Base-by-base conservation (phyloP, 2,797 vertebrate species). In the Lithobates pipiens region DNA sequence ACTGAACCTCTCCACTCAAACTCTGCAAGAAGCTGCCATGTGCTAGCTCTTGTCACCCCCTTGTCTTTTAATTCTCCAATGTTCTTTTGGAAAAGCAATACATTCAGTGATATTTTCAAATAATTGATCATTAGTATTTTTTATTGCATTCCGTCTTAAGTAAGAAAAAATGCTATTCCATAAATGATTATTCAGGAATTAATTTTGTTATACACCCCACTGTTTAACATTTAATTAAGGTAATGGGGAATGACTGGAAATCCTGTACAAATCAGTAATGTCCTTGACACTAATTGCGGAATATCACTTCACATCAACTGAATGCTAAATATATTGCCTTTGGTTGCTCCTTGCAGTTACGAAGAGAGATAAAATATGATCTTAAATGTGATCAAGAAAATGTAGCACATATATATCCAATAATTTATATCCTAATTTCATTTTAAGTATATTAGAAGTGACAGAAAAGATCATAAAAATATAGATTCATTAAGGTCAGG, bases 231-330 rank as follows among this genome's bases (percentile, higher is more conserved):
- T 83, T 87, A 80, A 87, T 87, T 87, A 87, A 77, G 25, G 32
- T 87, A 84, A 83, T 83, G 76, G 70, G 75, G 79, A 87, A 85
- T 84, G 70, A 84, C 76, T 80, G 76, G 32, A 61, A 69, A 84
- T 87, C 39, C 71, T 79, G 54, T 29, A 32, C 34, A 80, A 83
- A 42, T 87, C 63, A 79, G 76, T 39, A 83, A 87, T 87, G 76
- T 54, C 86, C 86, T 87, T 87, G 81, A 87, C 71, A 77, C 76
- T 83, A 82, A 87, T 87, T 87, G 80, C 77, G 16, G 75, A 78
- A 83, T 76, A 75, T 68, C 29, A 83, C 21, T 80, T 87, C 54
- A 78, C 74, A 46, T 77, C 76, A 87, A 76, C 63, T 68, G 77
- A 87, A 84, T 83, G 70, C 77, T 75, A 83, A 87, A 83, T 80